Percentiles rank a stretch among this genome's conserved stretches.
Evolutionary conservation across 2,113 vertebrate genomes (phyloP).

Genomic region (Lasiurus borealis): DNA sequence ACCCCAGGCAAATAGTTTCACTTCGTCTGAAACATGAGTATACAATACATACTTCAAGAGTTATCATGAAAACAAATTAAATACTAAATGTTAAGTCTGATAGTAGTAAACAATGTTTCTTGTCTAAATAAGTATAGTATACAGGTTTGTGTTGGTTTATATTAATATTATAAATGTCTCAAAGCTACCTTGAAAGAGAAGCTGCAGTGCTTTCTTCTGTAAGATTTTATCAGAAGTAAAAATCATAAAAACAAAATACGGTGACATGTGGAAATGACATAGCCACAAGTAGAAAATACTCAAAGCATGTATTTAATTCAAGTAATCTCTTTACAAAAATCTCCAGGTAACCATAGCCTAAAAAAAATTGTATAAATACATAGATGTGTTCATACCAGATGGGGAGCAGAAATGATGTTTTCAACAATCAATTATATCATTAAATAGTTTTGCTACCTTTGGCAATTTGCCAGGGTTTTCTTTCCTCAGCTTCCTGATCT

Average conservation of each 20-base stretch:
- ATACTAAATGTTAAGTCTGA: constrained; percentile 31
- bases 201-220: neutral
- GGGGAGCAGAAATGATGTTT: neutral
- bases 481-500: constrained; percentile 15
- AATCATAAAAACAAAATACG: constrained; percentile 31
- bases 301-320: constrained; percentile 28
- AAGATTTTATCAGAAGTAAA: neutral
- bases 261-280: constrained; percentile 3
- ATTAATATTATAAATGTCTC: constrained; percentile 30
- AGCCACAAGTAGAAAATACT: constrained; percentile 42
- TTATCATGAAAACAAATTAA: constrained; percentile 50
- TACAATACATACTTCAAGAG: neutral
- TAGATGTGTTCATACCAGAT: neutral
- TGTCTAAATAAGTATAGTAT: constrained; percentile 27
- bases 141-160: constrained; percentile 1
- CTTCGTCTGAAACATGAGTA: constrained; percentile 22
- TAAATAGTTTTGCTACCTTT: constrained; percentile 30
- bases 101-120: neutral
- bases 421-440: constrained; percentile 6
- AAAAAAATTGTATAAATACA: constrained; percentile 28
- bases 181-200: constrained; percentile 36
- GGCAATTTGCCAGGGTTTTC: constrained; percentile 14
- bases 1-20: constrained; percentile 12
- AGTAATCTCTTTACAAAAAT: constrained; percentile 12
- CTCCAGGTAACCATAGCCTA: neutral